phyloP scores from a whole-genome alignment of 2,113 vertebrate genomes.

The Hippocampus barbouri region DNA sequence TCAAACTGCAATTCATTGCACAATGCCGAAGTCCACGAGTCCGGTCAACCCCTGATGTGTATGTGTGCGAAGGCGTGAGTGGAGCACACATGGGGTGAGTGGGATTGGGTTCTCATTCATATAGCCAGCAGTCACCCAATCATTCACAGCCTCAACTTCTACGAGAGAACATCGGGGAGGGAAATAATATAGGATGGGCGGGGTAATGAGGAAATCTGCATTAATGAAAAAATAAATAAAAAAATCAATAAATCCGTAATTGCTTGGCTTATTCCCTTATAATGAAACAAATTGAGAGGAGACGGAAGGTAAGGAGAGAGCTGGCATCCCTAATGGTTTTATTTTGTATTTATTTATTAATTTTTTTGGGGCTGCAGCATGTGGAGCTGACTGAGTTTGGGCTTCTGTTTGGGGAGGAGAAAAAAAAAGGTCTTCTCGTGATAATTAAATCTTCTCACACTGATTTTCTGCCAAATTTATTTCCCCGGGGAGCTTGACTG shows the following conservation, averaged over 20 bases:
- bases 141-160: constrained; percentile 48
- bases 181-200: background rate
- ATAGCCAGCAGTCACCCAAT: constrained; percentile 63
- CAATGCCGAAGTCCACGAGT: background rate
- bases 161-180: constrained; percentile 4
- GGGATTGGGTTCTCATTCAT: constrained; percentile 77
- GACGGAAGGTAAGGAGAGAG: constrained; percentile 70
- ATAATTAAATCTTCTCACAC: constrained; percentile 99
- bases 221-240: constrained; percentile 87
- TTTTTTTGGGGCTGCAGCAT: constrained; percentile 49
- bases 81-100: constrained; percentile 76
- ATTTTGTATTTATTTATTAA: constrained; percentile 24
- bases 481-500: constrained; percentile 88
- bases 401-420: constrained; percentile 62
- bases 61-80: constrained; percentile 31
- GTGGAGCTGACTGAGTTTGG: constrained; percentile 40
- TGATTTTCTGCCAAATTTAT: constrained; percentile 99
- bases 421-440: constrained; percentile 79
- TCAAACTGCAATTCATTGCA: background rate
- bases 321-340: constrained; percentile 32
- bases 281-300: constrained; percentile 84
- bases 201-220: constrained; percentile 74
- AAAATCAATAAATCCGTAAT: constrained; percentile 92
- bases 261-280: constrained; percentile 89
- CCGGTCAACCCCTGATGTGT: background rate